Conservation (phyloP, 2,113 vertebrate species). For the Tupaia tana region DNA sequence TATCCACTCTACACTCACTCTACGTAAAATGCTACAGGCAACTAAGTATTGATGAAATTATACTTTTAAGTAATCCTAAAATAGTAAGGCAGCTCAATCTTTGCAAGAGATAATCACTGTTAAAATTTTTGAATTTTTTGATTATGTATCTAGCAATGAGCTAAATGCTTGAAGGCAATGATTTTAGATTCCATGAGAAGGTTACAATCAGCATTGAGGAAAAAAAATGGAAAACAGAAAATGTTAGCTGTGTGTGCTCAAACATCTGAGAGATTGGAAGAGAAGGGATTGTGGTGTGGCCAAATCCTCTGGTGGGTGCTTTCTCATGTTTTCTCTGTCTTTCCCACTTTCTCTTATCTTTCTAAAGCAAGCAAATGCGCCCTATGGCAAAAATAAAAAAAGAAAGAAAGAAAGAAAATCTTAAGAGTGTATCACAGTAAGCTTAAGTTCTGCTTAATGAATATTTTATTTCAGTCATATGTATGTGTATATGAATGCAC, state of each 20-base stretch:
- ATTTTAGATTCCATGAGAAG: not conserved
- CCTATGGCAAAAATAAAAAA: not conserved
- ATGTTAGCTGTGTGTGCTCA: too few species aligned
- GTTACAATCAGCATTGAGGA: slow-evolving; percentile 6
- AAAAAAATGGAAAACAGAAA: not conserved
- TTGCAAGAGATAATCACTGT: slow-evolving; percentile 17
- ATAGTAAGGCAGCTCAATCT: not conserved
- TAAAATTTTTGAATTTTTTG: slow-evolving; percentile 20
- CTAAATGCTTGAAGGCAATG: not conserved
- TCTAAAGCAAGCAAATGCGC: too few species aligned
- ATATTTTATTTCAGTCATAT: not conserved
- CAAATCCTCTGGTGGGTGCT: too few species aligned
- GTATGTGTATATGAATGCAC: not conserved
- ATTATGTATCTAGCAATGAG: not conserved
- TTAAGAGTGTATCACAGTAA: not conserved
- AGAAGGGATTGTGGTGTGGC: too few species aligned
- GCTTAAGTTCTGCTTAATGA: not conserved
- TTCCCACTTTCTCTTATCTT: too few species aligned
- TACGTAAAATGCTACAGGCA: not conserved
- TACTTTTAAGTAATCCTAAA: slow-evolving; percentile 27
- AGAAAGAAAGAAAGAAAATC: too few species aligned
- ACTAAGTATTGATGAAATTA: not conserved
- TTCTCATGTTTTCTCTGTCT: too few species aligned
- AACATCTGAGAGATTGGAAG: too few species aligned
- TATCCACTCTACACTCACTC: not conserved